phyloP scores from a whole-genome alignment of 2,888 invertebrate species.

The Abrostola triplasia region DNA sequence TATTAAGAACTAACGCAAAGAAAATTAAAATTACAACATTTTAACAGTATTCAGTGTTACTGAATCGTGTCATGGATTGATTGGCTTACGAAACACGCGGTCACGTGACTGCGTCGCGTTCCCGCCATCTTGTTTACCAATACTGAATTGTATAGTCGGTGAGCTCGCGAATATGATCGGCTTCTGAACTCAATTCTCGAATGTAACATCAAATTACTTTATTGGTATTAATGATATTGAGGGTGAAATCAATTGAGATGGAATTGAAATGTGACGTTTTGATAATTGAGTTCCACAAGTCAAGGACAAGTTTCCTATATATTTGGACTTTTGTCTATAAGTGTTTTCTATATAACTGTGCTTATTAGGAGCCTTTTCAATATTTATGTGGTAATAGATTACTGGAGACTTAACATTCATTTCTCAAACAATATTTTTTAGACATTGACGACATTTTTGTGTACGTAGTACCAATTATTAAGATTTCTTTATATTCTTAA shows the following conservation, averaged over 20 bases:
- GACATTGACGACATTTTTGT: neutral
- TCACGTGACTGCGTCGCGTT: no score
- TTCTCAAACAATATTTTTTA: neutral
- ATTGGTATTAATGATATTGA: no score
- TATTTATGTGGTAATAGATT: conserved; percentile 6
- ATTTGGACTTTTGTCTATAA: neutral
- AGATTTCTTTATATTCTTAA: no score
- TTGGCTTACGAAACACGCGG: no score
- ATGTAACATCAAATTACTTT: neutral
- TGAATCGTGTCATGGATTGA: no score
- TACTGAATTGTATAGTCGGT: neutral
- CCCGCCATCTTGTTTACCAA: neutral
- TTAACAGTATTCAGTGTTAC: no score
- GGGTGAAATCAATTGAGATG: no score
- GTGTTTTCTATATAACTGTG: conserved; percentile 4
- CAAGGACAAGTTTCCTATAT: neutral
- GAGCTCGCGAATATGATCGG: neutral
- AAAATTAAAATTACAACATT: no score
- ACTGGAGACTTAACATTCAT: conserved; percentile 7
- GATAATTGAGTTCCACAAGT: neutral
- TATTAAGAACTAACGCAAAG: no score
- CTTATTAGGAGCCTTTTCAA: conserved; percentile 15
- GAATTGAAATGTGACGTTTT: neutral
- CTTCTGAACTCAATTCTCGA: neutral
- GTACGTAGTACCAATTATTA: no score